phyloP scores from a whole-genome alignment of 2,797 vertebrate genomes.

The Oreonectes daqikongensis region DNA sequence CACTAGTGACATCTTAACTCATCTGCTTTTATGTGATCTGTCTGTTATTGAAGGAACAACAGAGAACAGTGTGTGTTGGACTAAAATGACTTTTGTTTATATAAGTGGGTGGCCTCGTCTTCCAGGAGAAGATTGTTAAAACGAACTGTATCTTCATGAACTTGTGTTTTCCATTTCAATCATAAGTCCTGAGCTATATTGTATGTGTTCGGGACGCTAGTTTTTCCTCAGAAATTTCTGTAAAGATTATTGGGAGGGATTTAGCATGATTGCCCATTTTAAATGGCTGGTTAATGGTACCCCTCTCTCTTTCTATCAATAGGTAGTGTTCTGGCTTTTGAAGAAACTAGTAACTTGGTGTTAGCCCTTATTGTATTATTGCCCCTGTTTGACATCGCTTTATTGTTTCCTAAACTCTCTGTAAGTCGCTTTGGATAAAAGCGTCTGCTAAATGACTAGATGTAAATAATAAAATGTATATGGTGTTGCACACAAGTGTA shows the following conservation, averaged over 20 bases:
- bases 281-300: neutral
- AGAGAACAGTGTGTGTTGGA: neutral
- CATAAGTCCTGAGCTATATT: neutral
- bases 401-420: too few relatives aligned
- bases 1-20: slow-evolving; percentile 21
- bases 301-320: too few relatives aligned
- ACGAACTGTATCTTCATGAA: slow-evolving; percentile 5
- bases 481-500: neutral
- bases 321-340: too few relatives aligned
- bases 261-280: neutral
- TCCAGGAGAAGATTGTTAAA: slow-evolving; percentile 12
- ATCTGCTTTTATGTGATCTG: slow-evolving; percentile 15
- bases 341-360: too few relatives aligned
- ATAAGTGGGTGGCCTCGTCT: slow-evolving; percentile 27
- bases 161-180: neutral
- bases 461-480: too few relatives aligned
- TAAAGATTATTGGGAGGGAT: neutral
- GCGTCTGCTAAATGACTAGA: too few relatives aligned
- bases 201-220: neutral
- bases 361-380: too few relatives aligned
- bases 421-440: too few relatives aligned
- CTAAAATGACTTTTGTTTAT: slow-evolving; percentile 12
- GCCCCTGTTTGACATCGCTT: too few relatives aligned
- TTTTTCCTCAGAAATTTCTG: too few relatives aligned
- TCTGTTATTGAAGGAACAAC: slow-evolving; percentile 17